A percentile compares a stretch with the other conserved stretches of the same genome.
Evolutionary conservation across 2,113 vertebrate genomes (phyloP).

Genomic region (Atractosteus spatula): DNA sequence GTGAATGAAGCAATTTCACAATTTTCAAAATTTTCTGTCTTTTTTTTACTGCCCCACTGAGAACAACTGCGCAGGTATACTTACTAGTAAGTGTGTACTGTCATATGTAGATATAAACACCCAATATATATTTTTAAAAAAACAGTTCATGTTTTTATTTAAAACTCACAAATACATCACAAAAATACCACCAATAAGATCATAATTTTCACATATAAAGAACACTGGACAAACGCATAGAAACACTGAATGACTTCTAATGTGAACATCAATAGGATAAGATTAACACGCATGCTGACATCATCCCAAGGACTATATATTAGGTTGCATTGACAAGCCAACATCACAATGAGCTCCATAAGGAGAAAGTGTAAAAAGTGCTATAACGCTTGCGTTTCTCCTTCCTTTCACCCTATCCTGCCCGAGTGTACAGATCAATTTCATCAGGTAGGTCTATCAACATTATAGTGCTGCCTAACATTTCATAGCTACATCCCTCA

Average conservation of each 20-base stretch:
- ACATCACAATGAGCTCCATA: conserved; percentile 45
- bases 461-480: background rate
- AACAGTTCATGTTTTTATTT: background rate
- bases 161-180: conserved; percentile 9
- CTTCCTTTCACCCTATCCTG: conserved; percentile 46
- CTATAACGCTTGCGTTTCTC: conserved; percentile 39
- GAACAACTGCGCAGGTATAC: background rate
- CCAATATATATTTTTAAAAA: background rate
- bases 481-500: background rate
- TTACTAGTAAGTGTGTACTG: background rate
- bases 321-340: conserved; percentile 24
- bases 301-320: background rate
- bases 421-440: too few species aligned
- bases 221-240: background rate
- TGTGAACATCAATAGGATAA: background rate
- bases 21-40: too few species aligned
- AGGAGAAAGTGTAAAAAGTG: conserved; percentile 53
- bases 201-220: conserved; percentile 39
- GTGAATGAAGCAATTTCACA: too few species aligned
- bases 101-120: background rate
- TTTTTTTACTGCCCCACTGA: too few species aligned
- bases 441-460: background rate
- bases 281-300: too few species aligned
- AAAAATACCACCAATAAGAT: conserved; percentile 33
- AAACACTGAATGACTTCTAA: background rate